Evolutionary conservation across 2,113 vertebrate genomes (phyloP).

Genomic region (Eonycteris spelaea): DNA sequence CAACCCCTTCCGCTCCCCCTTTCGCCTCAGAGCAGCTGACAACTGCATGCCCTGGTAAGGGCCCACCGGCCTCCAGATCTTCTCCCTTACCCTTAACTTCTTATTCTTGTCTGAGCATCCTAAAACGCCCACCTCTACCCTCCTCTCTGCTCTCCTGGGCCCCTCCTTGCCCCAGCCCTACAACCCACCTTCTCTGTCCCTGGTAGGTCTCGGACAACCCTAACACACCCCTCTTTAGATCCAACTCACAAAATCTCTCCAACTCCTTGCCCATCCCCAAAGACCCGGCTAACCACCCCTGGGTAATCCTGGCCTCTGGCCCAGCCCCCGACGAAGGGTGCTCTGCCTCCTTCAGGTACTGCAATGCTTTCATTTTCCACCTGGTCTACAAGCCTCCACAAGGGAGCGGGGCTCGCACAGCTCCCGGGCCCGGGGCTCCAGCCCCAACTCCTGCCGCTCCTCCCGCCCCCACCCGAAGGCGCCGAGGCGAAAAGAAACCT

Average conservation of each 20-base stretch:
- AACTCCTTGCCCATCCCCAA: background rate
- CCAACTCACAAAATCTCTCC: background rate
- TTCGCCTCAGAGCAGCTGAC: slow-evolving; percentile 77
- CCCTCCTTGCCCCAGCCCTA: background rate
- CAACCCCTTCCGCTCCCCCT: slow-evolving; percentile 82
- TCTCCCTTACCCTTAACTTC: background rate
- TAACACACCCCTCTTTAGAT: background rate
- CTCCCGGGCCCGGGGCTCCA: background rate
- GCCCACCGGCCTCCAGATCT: background rate
- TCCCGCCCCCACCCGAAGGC: slow-evolving; percentile 4
- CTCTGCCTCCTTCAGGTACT: slow-evolving; percentile 62
- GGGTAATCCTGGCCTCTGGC: too few relatives aligned
- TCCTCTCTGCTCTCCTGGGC: background rate
- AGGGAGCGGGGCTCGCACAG: background rate
- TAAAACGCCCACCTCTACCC: background rate
- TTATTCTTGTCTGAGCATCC: background rate
- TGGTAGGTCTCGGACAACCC: background rate
- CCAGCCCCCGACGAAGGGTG: background rate
- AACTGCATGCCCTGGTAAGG: slow-evolving; percentile 80
- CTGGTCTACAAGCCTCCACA: slow-evolving; percentile 72
- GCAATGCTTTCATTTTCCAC: slow-evolving; percentile 77
- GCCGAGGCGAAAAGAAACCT: slow-evolving; percentile 65
- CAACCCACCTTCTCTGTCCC: background rate
- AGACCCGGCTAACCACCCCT: background rate
- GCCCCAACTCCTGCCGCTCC: slow-evolving; percentile 14